A percentile compares a stretch with the other conserved stretches of the same genome.
Conservation (phyloP, 1,140 invertebrate species). For the Caenorhabditis latens region DNA sequence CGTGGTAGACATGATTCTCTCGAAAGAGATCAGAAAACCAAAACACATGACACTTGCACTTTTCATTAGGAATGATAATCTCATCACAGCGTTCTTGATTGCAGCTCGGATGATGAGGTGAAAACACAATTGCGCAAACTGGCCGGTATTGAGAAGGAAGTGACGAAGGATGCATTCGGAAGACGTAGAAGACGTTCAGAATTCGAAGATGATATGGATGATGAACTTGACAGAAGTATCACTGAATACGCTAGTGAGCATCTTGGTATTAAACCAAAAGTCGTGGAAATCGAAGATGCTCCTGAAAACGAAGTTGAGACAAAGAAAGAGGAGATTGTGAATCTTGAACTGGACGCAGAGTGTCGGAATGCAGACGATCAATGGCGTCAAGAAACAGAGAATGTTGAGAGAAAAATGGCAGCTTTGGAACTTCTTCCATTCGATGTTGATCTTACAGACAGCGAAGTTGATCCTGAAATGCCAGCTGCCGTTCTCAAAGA, state of each 20-base stretch:
- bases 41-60: slow-evolving; percentile 14
- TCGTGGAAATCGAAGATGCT: slow-evolving; percentile 39
- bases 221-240: slow-evolving; percentile 55
- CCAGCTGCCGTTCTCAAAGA: slow-evolving; percentile 29
- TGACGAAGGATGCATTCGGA: slow-evolving; percentile 43
- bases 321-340: neutral
- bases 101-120: slow-evolving; percentile 61
- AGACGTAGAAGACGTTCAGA: slow-evolving; percentile 43
- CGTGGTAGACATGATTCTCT: neutral
- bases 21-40: slow-evolving; percentile 12
- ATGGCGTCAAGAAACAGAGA: slow-evolving; percentile 23
- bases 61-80: neutral
- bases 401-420: slow-evolving; percentile 39
- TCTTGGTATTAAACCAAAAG: slow-evolving; percentile 42
- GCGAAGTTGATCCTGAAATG: slow-evolving; percentile 46
- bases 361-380: slow-evolving; percentile 4
- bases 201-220: slow-evolving; percentile 61
- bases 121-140: slow-evolving; percentile 56
- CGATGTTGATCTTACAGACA: slow-evolving; percentile 28
- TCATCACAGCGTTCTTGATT: neutral
- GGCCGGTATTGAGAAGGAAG: slow-evolving; percentile 57
- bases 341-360: slow-evolving; percentile 6
- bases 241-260: slow-evolving; percentile 58
- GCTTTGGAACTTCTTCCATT: slow-evolving; percentile 55
- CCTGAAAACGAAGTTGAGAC: neutral